These are phyloP conservation scores for Troglohyphantes excavatus DNA, from an alignment of 2,888 invertebrate genomes.

Conservation along the genomic window DNA sequence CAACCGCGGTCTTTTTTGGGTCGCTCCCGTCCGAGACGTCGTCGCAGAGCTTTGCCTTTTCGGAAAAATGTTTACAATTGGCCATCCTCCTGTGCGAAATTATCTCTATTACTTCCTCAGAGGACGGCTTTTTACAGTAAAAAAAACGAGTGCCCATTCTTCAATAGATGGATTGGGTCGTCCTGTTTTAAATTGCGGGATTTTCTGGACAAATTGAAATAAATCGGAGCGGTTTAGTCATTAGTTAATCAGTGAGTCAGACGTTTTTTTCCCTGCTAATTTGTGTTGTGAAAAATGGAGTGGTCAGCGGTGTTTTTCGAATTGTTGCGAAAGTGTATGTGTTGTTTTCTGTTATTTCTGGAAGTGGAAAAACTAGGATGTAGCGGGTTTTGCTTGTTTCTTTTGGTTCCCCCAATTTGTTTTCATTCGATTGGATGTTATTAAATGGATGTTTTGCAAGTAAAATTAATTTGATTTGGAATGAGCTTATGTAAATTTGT, in stretches of 20 bases:
- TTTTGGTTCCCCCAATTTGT: no score
- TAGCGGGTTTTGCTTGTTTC: no score
- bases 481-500: not conserved
- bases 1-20: constrained; percentile 11
- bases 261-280: not conserved
- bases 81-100: not conserved
- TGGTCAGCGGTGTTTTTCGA: no score
- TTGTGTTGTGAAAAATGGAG: not conserved
- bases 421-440: not conserved
- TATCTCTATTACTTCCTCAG: not conserved
- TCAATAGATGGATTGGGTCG: no score
- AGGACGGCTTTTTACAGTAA: not conserved
- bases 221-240: not conserved
- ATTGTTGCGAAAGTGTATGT: no score
- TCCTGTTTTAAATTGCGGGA: no score
- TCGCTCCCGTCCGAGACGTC: constrained; percentile 2
- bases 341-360: no score
- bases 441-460: not conserved
- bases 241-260: not conserved
- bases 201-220: no score
- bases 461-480: not conserved
- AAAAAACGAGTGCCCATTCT: no score
- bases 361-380: no score
- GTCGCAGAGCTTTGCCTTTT: not conserved
- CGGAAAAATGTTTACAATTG: not conserved